Evolutionary conservation across 1,140 invertebrate genomes (phyloP), one percentile per base, ranked within the genome.

Genomic region (Ostrea edulis): DNA sequence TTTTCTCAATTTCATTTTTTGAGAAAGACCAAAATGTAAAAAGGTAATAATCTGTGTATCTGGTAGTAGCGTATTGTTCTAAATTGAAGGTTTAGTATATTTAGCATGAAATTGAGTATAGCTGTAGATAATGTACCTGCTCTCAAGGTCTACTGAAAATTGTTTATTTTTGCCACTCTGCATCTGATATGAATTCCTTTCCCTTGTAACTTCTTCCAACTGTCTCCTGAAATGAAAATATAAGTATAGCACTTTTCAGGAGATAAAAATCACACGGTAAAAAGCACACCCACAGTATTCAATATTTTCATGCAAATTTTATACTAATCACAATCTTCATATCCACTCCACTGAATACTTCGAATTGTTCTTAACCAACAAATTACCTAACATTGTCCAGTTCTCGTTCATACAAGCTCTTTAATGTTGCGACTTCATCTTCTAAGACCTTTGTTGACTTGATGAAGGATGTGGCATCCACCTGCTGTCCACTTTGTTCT

Each of bases 381-480:
- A 20, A 87, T 87, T 85, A 92, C 93, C 93, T 92, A 14, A 93
- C 54, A 62, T 86, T 92, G 11, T 92, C 90, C n/a, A 93, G 85
- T 90, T 93, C 93, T 68, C 87, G 65, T 87, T 93, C 93, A 89
- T 93, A 93, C 25, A 93, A 84, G 71, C 89, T 91, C 58, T 91
- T 92, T 2, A 93, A 82, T 35, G 90, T 90, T 29, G 84, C 53
- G 29, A 93, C 90, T 84, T 93, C 92, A 5, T 92, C 90, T 55
- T 93, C 92, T 35, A 93, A 65, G 51, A 89, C 68, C 84, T 92
- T 90, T 20, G 90, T 87, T 4, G 92, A 92, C 54, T 89, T 91
- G 11, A 93, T 35, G 54, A 93, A 91, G 8, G 91, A 87, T 9
- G 92, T 89, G 5, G 91, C 89, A 82, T 93, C 92, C 12, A 91